A percentile compares a stretch with the other conserved stretches of the same genome.
Conservation (phyloP, 2,797 vertebrate species). For the Mus spretus region DNA sequence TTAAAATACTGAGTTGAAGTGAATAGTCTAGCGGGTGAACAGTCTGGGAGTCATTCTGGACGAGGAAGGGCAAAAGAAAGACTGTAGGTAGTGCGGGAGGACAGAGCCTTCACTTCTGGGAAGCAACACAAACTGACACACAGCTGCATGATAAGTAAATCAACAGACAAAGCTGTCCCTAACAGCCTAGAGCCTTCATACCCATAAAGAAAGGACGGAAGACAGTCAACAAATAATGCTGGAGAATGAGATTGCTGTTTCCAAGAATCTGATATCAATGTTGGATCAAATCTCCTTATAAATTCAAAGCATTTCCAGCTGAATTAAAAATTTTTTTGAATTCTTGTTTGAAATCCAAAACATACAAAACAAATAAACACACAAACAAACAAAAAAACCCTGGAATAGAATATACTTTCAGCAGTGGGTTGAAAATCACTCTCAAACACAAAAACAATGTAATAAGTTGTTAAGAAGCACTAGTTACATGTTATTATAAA, state of each 20-base stretch:
- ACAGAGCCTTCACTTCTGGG: neutral
- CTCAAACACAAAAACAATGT: constrained; percentile 13
- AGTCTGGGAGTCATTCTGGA: neutral
- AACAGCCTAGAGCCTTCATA: neutral
- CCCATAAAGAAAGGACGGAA: neutral
- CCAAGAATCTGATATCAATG: constrained; percentile 25
- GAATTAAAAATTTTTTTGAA: constrained; percentile 13
- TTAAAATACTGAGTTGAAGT: neutral
- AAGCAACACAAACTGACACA: neutral
- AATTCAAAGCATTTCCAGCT: constrained; percentile 18
- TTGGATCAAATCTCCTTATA: neutral
- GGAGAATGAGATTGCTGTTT: neutral
- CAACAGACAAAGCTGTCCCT: neutral
- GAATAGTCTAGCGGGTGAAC: neutral
- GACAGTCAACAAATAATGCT: constrained; percentile 28
- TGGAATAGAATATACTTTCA: constrained; percentile 26
- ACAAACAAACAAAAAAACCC: neutral
- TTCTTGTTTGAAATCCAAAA: constrained; percentile 52
- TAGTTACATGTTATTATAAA: constrained; percentile 19
- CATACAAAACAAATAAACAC: neutral
- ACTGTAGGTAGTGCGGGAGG: too few relatives aligned
- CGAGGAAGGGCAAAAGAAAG: neutral
- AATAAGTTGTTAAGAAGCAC: neutral
- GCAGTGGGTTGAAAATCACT: neutral
- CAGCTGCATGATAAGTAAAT: neutral